phyloP scores from a whole-genome alignment of 2,888 invertebrate species.

The Drosophila melanosoma region DNA sequence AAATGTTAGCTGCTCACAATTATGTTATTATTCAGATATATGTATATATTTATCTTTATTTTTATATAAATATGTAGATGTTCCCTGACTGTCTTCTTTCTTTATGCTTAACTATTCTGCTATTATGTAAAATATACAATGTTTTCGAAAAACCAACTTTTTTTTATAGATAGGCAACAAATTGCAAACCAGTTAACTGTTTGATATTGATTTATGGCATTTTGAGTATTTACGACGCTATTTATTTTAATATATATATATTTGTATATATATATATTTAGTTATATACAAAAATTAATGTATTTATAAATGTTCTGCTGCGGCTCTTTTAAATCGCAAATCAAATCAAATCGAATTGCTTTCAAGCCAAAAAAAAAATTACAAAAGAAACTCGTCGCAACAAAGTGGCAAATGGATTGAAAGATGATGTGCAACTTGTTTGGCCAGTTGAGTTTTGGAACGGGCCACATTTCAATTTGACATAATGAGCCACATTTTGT shows the following conservation, averaged over 20 bases:
- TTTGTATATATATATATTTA: too few species aligned
- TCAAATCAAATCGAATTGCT: neutral
- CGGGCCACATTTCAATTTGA: conserved; percentile 72
- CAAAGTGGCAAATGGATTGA: conserved; percentile 1
- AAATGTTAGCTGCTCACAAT: neutral
- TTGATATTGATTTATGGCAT: conserved; percentile 41
- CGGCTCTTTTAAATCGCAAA: neutral
- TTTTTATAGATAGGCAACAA: neutral
- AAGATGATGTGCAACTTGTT: conserved; percentile 59
- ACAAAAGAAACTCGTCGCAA: conserved; percentile 13
- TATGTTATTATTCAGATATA: neutral
- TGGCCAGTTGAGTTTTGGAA: conserved; percentile 47
- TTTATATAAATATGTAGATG: neutral
- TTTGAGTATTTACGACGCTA: conserved; percentile 20
- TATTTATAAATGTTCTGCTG: conserved; percentile 22
- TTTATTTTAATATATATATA: neutral
- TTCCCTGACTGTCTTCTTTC: neutral
- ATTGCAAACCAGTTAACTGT: conserved; percentile 34
- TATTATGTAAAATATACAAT: neutral
- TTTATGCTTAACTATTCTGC: neutral
- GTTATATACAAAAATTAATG: too few species aligned
- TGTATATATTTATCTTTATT: neutral
- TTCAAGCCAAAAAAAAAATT: neutral
- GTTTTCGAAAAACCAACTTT: neutral
- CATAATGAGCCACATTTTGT: conserved; percentile 63